Conservation (phyloP, 2,113 vertebrate species). For the Saccopteryx leptura region DNA sequence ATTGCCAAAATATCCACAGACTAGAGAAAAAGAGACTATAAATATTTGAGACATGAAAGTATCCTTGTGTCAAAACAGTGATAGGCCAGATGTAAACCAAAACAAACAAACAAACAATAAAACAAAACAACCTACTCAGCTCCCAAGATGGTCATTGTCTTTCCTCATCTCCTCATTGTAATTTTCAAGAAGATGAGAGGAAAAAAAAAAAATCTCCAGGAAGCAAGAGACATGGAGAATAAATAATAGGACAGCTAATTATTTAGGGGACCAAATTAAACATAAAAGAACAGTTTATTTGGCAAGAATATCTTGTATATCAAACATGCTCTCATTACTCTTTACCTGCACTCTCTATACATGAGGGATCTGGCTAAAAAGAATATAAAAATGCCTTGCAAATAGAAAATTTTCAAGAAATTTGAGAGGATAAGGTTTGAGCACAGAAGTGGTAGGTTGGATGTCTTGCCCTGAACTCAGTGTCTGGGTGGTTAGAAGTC, state of each 20-base stretch:
- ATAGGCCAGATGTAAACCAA: not conserved
- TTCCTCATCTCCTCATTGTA: not conserved
- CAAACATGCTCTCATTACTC: not conserved
- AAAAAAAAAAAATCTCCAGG: not conserved
- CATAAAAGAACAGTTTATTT: not conserved
- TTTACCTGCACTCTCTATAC: not conserved
- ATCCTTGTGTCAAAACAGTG: not conserved
- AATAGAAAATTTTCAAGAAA: not conserved
- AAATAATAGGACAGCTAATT: not conserved
- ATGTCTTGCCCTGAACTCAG: not conserved
- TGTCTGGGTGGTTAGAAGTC: not conserved
- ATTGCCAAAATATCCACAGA: not conserved
- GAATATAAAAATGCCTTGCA: not conserved
- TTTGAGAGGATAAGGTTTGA: not conserved
- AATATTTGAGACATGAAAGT: not conserved
- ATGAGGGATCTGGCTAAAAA: not conserved
- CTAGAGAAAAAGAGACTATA: not conserved
- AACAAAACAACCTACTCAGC: not conserved
- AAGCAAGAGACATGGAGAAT: not conserved
- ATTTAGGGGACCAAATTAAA: not conserved
- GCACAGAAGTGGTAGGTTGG: not conserved
- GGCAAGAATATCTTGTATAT: not conserved
- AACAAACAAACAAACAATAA: not conserved
- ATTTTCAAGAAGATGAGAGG: not conserved
- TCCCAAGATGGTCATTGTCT: not conserved